Evolutionary conservation across 92 coral and sea anemone species (phyloP), one percentile per base, ranked within the genome.

Genomic region (Scolanthus callimorphus): DNA sequence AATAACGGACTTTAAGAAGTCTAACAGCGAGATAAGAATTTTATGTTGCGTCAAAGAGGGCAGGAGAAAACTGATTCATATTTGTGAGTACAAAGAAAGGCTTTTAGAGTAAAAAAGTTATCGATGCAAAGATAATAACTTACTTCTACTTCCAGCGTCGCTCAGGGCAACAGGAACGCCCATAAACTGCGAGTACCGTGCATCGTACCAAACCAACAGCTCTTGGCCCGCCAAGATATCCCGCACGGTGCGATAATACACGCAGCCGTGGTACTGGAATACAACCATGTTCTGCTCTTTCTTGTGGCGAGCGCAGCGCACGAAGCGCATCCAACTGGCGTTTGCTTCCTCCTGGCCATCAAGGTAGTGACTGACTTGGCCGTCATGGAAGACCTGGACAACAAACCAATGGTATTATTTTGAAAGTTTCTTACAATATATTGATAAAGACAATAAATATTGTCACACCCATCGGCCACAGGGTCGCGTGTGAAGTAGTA

Each of bases 281-380:
- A 94, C 91, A 25, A 94, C 99, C 99, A 94, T 94, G 80, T 94
- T 94, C 39, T 94, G 99, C 54, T 94, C 99, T 48, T 89, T 89
- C 52, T 90, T 86, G 74, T 94, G 99, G 9, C 99, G 71, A 25
- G 99, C 99, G 65, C 99, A 94, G 24, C 96, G 96, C 27, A 94
- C 96, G 29, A 84, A 94, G 21, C 99, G 78, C 99, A 94, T 94
- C 99, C 99, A 94, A 57, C 99, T 94, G 27, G 99, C 83, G 62
- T 94, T 88, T 3, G 89, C 81, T 67, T 94, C 99, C 25, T 94
- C 99, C 39, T 78, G 76, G 27, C 97, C 99, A 49, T 94, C 99
- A 9, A 94, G 86, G 41, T 94, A 94, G 71, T 94, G 99, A 29
- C 99, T 94, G 41, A 94, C 99, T 56, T 94, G 97, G 4, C 99